These are phyloP conservation scores for Microctonus hyperodae DNA, from an alignment of 2,888 invertebrate genomes.

Conservation along the genomic window DNA sequence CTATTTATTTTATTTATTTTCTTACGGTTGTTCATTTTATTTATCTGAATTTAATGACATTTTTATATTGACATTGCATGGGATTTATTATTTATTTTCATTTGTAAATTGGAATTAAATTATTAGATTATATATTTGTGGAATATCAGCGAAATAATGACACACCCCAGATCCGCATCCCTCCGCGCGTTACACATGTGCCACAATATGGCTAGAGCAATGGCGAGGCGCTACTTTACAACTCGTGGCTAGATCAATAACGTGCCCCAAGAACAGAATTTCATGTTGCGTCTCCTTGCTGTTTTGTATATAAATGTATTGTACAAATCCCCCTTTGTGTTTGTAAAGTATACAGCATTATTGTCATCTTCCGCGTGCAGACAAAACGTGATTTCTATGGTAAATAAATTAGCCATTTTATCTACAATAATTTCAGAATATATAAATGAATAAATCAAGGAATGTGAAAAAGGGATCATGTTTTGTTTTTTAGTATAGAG, in stretches of 20 bases:
- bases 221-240: slow-evolving; percentile 39
- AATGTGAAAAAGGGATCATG: too few species aligned
- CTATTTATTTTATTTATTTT: not conserved
- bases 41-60: not conserved
- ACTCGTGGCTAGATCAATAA: slow-evolving; percentile 45
- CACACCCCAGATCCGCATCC: slow-evolving; percentile 29
- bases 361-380: slow-evolving; percentile 14
- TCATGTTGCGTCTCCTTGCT: slow-evolving; percentile 41
- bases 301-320: too few species aligned
- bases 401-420: too few species aligned
- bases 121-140: not conserved
- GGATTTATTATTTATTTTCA: too few species aligned
- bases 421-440: too few species aligned
- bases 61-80: not conserved
- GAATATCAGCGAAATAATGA: not conserved
- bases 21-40: not conserved
- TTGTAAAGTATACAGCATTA: too few species aligned
- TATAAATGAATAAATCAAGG: too few species aligned
- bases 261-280: slow-evolving; percentile 46
- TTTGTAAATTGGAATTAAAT: not conserved
- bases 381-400: too few species aligned
- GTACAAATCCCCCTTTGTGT: slow-evolving; percentile 29
- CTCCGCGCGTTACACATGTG: slow-evolving; percentile 29
- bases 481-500: too few species aligned
- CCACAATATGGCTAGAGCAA: slow-evolving; percentile 33